Percentiles rank a stretch among this genome's conserved stretches.
Conservation (phyloP, 2,888 invertebrate species). For the Pediacus dermestoides region DNA sequence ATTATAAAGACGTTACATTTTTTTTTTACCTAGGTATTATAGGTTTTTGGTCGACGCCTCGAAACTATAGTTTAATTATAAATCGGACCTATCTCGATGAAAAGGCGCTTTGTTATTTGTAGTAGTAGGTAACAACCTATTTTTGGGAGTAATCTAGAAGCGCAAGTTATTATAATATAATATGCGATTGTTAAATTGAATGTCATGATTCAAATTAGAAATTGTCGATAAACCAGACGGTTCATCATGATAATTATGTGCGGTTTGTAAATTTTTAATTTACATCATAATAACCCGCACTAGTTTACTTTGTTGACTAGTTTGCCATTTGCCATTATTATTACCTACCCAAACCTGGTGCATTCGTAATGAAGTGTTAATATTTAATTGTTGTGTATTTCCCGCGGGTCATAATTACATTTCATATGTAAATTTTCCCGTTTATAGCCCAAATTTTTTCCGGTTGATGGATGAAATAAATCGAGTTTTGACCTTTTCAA, state of each 20-base stretch:
- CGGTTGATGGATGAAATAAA: constrained; percentile 20
- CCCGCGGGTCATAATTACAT: constrained; percentile 34
- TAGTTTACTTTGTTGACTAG: not conserved
- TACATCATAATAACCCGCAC: no score
- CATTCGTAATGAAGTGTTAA: constrained; percentile 42
- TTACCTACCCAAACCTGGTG: constrained; percentile 32
- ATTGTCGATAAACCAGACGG: no score
- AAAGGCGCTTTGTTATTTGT: no score
- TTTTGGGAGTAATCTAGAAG: no score
- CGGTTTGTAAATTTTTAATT: no score
- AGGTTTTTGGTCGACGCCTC: constrained; percentile 5
- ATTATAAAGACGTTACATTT: constrained; percentile 30
- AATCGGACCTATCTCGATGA: no score
- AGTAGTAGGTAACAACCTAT: no score
- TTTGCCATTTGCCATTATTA: constrained; percentile 24
- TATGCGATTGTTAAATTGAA: no score
- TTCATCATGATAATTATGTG: no score
- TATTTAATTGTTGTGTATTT: constrained; percentile 41
- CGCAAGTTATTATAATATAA: no score
- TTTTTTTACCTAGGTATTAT: not conserved
- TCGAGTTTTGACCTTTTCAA: constrained; percentile 13
- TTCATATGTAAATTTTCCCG: constrained; percentile 39
- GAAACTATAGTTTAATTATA: constrained; percentile 5
- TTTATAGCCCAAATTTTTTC: constrained; percentile 23
- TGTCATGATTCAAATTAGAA: no score